phyloP scores from a whole-genome alignment of 2,113 vertebrate species.

The Rattus rattus region DNA sequence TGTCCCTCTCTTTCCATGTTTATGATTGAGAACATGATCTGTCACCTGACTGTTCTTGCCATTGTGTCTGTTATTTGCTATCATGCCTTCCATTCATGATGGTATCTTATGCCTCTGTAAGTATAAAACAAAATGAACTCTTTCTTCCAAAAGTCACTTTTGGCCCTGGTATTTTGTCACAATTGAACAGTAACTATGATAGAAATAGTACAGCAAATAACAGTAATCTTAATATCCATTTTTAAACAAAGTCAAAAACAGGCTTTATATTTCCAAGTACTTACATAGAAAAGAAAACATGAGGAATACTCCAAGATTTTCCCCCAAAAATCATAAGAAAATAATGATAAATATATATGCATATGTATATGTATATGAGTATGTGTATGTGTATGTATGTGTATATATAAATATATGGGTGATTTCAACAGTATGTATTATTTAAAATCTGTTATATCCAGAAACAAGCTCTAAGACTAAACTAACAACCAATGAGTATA shows the following conservation, averaged over 20 bases:
- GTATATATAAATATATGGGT: too few species aligned
- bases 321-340: background rate
- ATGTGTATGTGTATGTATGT: too few species aligned
- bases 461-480: background rate
- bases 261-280: conserved; percentile 29
- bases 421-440: conserved; percentile 20
- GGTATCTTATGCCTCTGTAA: background rate
- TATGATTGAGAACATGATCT: background rate
- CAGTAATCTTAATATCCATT: conserved; percentile 46
- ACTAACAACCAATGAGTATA: too few species aligned
- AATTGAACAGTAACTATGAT: background rate
- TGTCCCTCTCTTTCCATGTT: background rate
- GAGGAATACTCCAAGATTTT: background rate
- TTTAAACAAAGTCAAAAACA: background rate
- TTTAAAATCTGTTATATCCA: conserved; percentile 30
- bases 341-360: too few species aligned
- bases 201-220: conserved; percentile 19
- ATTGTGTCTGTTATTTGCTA: background rate
- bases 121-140: background rate
- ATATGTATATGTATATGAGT: too few species aligned
- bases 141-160: background rate
- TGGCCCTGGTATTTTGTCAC: background rate
- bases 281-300: conserved; percentile 23
- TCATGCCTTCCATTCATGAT: background rate
- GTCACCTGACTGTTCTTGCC: background rate